Conservation (phyloP, 2,113 vertebrate genomes). For the Muntiacus muntjak region DNA sequence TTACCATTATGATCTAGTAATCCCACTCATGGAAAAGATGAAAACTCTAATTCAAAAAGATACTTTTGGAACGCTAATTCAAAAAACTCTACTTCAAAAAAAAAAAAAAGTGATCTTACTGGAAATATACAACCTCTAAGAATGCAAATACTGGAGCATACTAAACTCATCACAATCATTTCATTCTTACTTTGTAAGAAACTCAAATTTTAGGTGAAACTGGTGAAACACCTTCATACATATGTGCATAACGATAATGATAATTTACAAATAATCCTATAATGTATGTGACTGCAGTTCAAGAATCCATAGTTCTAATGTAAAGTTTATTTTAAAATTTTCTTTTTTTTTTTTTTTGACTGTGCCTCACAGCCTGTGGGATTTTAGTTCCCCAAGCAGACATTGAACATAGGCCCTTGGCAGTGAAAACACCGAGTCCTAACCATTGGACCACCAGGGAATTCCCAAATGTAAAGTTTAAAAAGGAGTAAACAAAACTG, state of each 20-base stretch:
- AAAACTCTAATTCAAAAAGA: not conserved
- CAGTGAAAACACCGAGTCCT: not conserved
- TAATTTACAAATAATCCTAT: not conserved
- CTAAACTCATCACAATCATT: not conserved
- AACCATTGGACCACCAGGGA: not conserved
- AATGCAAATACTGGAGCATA: not conserved
- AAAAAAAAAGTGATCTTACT: not conserved
- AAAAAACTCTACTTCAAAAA: not conserved
- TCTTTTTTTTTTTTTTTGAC: not conserved
- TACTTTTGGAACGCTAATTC: not conserved
- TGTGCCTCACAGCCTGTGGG: not conserved
- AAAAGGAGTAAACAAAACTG: not conserved
- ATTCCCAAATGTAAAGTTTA: not conserved
- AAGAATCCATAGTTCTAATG: constrained; percentile 3
- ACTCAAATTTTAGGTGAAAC: not conserved
- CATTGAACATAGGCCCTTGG: not conserved
- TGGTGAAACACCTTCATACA: not conserved
- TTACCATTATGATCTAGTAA: not conserved
- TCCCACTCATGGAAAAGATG: not conserved
- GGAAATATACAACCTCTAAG: not conserved
- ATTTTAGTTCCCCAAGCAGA: not conserved
- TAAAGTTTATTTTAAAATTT: not conserved
- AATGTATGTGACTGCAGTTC: not conserved
- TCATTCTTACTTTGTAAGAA: not conserved
- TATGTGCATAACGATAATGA: not conserved